Percentiles rank a stretch among this genome's conserved stretches.
Conservation (phyloP, 2,797 vertebrate genomes). For the Pipistrellus kuhlii region DNA sequence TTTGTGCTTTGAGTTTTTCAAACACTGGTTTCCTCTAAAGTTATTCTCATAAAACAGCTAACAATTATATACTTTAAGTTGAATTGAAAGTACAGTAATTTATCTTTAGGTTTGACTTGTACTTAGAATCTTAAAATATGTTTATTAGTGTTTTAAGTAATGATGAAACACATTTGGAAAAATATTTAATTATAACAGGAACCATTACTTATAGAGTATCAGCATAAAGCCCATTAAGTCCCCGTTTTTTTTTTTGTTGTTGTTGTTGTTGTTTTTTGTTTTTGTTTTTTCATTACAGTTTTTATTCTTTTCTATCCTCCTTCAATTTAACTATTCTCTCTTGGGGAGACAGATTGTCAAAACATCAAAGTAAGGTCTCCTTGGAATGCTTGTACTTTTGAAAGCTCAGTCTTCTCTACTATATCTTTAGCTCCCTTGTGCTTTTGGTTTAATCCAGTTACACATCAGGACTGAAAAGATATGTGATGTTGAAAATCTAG, state of each 20-base stretch:
- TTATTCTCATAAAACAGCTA: background rate
- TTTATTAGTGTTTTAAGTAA: constrained; percentile 37
- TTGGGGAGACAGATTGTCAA: background rate
- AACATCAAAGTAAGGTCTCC: constrained; percentile 16
- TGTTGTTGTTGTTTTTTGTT: too few species aligned
- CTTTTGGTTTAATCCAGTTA: background rate
- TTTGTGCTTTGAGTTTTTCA: constrained; percentile 3
- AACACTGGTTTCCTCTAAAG: background rate
- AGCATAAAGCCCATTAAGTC: background rate
- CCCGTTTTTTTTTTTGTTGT: too few species aligned
- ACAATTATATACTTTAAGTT: background rate
- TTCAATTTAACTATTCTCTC: background rate
- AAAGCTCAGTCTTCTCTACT: background rate
- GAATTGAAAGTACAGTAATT: constrained; percentile 3
- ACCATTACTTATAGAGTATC: background rate
- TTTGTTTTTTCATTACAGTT: background rate
- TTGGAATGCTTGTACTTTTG: background rate
- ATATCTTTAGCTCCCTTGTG: background rate
- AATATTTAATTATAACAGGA: background rate
- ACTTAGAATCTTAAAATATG: background rate
- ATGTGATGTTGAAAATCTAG: background rate
- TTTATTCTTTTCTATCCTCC: background rate
- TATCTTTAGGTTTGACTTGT: constrained; percentile 14
- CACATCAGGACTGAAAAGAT: background rate
- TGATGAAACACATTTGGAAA: constrained; percentile 12